Base-by-base conservation (phyloP, 2,113 vertebrate species). In the Chaenogobius annularis region DNA sequence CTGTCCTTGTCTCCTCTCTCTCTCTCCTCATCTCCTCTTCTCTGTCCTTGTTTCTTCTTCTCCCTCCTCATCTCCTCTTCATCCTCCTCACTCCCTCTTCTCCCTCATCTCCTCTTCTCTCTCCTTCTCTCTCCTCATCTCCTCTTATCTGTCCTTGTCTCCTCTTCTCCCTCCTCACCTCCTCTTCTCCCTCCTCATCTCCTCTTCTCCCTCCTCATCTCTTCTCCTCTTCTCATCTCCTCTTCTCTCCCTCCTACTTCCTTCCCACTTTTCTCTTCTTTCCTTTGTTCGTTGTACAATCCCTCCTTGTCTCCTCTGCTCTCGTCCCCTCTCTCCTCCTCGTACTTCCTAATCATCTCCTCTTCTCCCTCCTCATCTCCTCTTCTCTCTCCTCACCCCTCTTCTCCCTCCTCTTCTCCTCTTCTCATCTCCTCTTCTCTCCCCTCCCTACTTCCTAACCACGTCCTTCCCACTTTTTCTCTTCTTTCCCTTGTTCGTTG, bases 241-340 rank as follows among this genome's bases (percentile, higher is more conserved):
- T 9, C 40, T 65, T 54, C 66, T 66, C 56, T 54, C 0, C 13
- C 56, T 70, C 14, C 22, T 63, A 63, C 71, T 67, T 65, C 74
- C 74, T 77, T 82, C 65, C 13, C n/a, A n/a, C n/a, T n/a, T n/a
- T n/a, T n/a, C n/a, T n/a, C n/a, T n/a, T n/a, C n/a, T n/a, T n/a
- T n/a, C 47, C 47, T 3, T 17, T 14, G 3, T 35, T 35, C 64
- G 37, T 46, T 20, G 15, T 47, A 50, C 26, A n/a, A 10, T 47
- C 13, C 12, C 46, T 47, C 12, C 2, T 47, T 14, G 12, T 23
- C 59, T 58, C 65, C 43, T 20, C 61, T 31, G 26, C 46, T 68
- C 64, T 68, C 69, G 52, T 52, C 0, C 15, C 23, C 56, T 68
- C 19, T 23, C 65, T 68, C 75, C 69, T 65, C 74, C 74, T 77